Evolutionary conservation across 1,140 invertebrate species (phyloP).

Genomic region (Tetragonula clypearis): DNA sequence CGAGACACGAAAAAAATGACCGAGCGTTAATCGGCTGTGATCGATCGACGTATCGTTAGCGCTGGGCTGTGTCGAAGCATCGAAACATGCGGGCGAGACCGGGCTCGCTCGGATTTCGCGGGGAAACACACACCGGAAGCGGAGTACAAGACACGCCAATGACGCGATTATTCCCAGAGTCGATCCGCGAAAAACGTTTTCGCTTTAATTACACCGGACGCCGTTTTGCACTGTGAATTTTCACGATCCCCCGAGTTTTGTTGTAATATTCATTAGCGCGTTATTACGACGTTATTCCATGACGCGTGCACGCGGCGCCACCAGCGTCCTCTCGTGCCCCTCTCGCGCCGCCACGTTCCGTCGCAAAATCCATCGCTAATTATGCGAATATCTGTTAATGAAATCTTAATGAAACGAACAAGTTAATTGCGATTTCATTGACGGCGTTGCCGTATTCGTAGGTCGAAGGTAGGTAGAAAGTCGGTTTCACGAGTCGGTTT

Average conservation of each 20-base stretch:
- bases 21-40: not conserved
- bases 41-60: not conserved
- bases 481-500: not conserved
- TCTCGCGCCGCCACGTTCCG: not conserved
- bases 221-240: not conserved
- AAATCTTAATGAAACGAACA: constrained; percentile 28
- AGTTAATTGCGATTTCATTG: not conserved
- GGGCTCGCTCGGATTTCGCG: not conserved
- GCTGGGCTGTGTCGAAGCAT: not conserved
- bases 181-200: constrained; percentile 8
- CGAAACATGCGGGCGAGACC: not conserved
- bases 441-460: not conserved
- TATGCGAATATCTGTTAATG: constrained; percentile 17
- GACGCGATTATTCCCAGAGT: not conserved
- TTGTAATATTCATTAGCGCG: constrained; percentile 25
- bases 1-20: constrained; percentile 20
- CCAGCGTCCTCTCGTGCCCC: not conserved
- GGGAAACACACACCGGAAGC: not conserved
- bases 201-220: constrained; percentile 2
- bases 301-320: too few species aligned
- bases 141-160: not conserved
- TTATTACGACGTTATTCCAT: constrained; percentile 1
- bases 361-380: constrained; percentile 4
- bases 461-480: not conserved
- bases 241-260: not conserved